Evolutionary conservation across 1,140 invertebrate genomes (phyloP).

Genomic region (Hylaeus anthracinus): DNA sequence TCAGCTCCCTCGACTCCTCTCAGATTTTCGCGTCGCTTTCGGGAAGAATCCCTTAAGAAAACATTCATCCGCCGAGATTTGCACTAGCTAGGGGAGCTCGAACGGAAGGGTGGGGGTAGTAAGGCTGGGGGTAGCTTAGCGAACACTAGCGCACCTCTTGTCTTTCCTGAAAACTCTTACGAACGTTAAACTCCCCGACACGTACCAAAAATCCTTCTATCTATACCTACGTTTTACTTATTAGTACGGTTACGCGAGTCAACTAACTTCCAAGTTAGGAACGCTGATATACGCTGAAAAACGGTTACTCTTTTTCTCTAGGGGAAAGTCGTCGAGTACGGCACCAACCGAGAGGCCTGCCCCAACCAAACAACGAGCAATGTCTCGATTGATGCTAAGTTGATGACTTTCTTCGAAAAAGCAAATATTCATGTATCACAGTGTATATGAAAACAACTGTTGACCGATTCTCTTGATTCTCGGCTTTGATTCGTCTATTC

Average conservation of each 20-base stretch:
- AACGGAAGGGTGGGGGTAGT: constrained; percentile 69
- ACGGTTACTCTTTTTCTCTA: no score
- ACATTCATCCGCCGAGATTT: constrained; percentile 79
- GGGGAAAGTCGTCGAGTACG: no score
- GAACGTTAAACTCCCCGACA: constrained; percentile 27
- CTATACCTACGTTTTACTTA: background rate
- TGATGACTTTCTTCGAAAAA: no score
- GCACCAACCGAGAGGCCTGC: no score
- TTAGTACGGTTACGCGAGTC: background rate
- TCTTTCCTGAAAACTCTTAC: constrained; percentile 48
- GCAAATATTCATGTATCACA: no score
- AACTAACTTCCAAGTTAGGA: no score
- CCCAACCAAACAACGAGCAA: no score
- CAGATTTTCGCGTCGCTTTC: constrained; percentile 73
- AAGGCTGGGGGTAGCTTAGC: constrained; percentile 68
- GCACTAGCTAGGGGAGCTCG: constrained; percentile 76
- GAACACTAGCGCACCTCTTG: constrained; percentile 66
- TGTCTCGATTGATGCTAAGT: no score
- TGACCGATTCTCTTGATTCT: no score
- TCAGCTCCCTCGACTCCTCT: constrained; percentile 47
- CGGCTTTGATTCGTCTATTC: no score
- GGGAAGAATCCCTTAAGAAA: constrained; percentile 78
- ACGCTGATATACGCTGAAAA: no score
- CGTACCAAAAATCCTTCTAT: background rate
- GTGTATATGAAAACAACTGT: no score